These are phyloP conservation scores for Lucifuga dentata DNA, from an alignment of 2,113 vertebrate genomes.

Conservation along the genomic window DNA sequence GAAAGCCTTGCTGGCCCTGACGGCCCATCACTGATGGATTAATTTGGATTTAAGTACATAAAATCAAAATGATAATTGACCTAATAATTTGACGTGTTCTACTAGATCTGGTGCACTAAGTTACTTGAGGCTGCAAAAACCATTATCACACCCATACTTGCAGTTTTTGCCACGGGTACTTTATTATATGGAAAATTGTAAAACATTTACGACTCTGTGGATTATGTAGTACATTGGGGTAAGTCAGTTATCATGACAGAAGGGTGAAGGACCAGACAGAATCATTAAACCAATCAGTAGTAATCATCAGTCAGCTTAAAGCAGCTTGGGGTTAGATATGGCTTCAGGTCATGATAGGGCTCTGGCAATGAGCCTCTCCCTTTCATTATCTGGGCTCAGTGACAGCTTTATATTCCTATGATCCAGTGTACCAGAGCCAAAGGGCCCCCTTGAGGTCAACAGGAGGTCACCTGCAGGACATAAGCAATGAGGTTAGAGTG, in stretches of 20 bases:
- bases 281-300: slow-evolving; percentile 33
- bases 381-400: slow-evolving; percentile 13
- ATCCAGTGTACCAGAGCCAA: slow-evolving; percentile 10
- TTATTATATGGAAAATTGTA: not conserved
- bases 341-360: slow-evolving; percentile 44
- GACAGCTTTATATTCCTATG: slow-evolving; percentile 53
- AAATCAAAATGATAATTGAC: too few species aligned
- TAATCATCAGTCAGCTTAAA: slow-evolving; percentile 18
- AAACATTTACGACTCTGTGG: not conserved
- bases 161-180: too few species aligned
- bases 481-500: slow-evolving; percentile 14
- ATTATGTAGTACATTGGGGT: not conserved
- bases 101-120: too few species aligned
- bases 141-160: too few species aligned
- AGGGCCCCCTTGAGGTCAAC: slow-evolving; percentile 24
- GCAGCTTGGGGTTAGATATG: slow-evolving; percentile 11
- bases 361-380: slow-evolving; percentile 21
- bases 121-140: too few species aligned
- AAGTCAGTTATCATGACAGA: slow-evolving; percentile 9
- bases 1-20: too few species aligned
- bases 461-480: not conserved
- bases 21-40: too few species aligned
- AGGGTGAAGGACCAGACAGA: not conserved
- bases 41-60: too few species aligned
- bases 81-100: too few species aligned